These are phyloP conservation scores for Agrochola lychnidis DNA, from an alignment of 2,888 invertebrate genomes.

Conservation along the genomic window DNA sequence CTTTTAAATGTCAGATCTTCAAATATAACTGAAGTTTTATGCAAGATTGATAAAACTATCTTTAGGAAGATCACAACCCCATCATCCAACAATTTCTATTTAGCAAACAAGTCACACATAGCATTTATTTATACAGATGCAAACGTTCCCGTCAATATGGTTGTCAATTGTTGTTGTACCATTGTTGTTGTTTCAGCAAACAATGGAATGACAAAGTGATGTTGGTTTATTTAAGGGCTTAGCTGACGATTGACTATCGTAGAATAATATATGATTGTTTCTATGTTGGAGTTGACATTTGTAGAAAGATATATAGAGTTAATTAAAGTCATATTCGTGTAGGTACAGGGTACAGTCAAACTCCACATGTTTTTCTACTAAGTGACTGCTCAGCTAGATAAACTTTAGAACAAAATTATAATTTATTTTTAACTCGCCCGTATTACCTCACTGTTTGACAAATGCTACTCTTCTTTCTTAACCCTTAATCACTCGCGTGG, in stretches of 20 bases:
- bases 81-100: slow-evolving; percentile 21
- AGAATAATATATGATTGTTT: slow-evolving; percentile 15
- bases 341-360: neutral
- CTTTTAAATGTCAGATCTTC: neutral
- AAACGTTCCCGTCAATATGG: slow-evolving; percentile 47
- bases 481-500: too few relatives aligned
- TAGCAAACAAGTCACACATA: slow-evolving; percentile 16
- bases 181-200: slow-evolving; percentile 47
- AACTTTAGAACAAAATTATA: neutral
- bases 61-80: neutral
- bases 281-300: neutral
- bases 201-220: slow-evolving; percentile 51
- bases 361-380: neutral
- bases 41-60: neutral
- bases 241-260: slow-evolving; percentile 13
- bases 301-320: neutral
- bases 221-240: slow-evolving; percentile 50
- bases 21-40: neutral
- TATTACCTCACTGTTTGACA: neutral
- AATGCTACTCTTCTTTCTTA: neutral
- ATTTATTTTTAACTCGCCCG: too few relatives aligned
- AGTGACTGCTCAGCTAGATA: neutral
- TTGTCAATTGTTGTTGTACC: slow-evolving; percentile 50
- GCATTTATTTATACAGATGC: slow-evolving; percentile 56
- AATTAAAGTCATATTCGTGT: neutral